Evolutionary conservation across 92 coral and sea anemone genomes (phyloP).

Genomic region (Siderastrea siderea): DNA sequence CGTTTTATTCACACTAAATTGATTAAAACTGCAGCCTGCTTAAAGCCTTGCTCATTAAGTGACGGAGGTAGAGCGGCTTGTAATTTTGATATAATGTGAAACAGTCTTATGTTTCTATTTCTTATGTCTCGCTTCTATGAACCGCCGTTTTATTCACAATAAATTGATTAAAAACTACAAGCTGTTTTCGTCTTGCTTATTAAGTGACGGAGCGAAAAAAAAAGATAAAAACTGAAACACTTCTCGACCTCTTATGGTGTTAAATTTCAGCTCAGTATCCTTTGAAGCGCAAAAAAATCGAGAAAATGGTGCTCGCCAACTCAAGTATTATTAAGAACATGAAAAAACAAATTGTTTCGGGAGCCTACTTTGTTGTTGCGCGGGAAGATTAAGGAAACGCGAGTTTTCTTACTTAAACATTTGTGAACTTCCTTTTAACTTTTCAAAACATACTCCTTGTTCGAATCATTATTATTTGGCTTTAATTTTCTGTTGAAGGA

Average conservation of each 20-base stretch:
- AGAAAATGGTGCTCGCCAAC: too few species aligned
- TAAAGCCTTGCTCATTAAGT: background rate
- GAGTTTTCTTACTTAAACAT: slow-evolving; percentile 25
- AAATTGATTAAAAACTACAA: slow-evolving; percentile 15
- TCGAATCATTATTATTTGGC: background rate
- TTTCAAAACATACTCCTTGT: slow-evolving; percentile 18
- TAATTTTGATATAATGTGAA: slow-evolving; percentile 20
- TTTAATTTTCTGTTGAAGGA: slow-evolving; percentile 42
- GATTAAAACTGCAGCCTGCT: background rate
- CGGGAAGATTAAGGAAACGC: background rate
- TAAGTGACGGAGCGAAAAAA: background rate
- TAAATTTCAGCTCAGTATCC: background rate
- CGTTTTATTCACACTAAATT: slow-evolving; percentile 13
- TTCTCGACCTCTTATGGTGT: too few species aligned
- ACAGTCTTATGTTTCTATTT: slow-evolving; percentile 3
- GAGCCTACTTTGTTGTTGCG: background rate
- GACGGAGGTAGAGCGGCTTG: background rate
- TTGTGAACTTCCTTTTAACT: slow-evolving; percentile 16
- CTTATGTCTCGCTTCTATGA: background rate
- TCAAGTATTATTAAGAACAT: background rate
- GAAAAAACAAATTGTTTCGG: background rate
- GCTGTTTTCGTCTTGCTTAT: background rate
- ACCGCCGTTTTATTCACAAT: background rate
- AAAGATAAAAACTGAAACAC: background rate
- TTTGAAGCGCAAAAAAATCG: background rate